Conservation (phyloP, 2,888 invertebrate genomes). For the Plebejus melissa region DNA sequence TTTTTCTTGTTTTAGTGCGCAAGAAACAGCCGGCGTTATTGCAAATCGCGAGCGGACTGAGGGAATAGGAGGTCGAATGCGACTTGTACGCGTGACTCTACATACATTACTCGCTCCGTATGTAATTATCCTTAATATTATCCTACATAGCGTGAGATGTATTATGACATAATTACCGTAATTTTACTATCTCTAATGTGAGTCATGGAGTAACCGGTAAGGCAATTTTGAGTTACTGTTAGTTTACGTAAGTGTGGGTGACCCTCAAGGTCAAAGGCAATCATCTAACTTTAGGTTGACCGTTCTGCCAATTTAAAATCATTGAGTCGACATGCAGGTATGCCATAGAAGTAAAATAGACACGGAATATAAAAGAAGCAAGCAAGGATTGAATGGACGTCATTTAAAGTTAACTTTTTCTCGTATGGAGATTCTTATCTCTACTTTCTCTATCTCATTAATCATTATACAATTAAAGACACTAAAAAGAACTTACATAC, state of each 20-base stretch:
- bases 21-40: conserved; percentile 53
- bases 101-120: conserved; percentile 16
- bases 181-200: conserved; percentile 19
- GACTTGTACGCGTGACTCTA: conserved; percentile 3
- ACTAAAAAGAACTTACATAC: too few species aligned
- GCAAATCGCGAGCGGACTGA: conserved; percentile 63
- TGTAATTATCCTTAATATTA: conserved; percentile 9
- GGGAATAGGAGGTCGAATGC: conserved; percentile 37
- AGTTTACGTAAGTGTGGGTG: conserved; percentile 14
- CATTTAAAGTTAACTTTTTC: too few species aligned
- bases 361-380: too few species aligned
- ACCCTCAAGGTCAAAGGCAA: conserved; percentile 13
- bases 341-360: too few species aligned
- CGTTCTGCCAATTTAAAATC: background rate
- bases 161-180: background rate
- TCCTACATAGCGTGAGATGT: background rate
- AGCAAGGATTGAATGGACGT: too few species aligned
- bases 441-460: too few species aligned
- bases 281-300: background rate
- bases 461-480: too few species aligned
- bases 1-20: conserved; percentile 20
- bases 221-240: conserved; percentile 5
- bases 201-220: conserved; percentile 3
- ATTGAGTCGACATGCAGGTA: background rate
- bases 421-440: too few species aligned